Conservation (phyloP, 2,888 invertebrate species). For the Dascillus cervinus region DNA sequence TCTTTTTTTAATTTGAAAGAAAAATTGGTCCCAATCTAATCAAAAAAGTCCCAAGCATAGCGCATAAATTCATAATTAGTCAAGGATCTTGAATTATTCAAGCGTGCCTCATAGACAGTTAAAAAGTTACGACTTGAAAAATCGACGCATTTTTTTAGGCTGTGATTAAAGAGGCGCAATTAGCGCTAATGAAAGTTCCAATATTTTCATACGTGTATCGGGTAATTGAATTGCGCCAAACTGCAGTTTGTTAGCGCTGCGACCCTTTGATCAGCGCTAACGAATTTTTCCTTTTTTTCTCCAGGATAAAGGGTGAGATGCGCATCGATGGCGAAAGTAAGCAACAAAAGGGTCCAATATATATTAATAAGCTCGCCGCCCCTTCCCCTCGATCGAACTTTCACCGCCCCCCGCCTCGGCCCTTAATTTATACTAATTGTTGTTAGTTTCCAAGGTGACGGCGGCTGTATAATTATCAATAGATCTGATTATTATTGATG, state of each 20-base stretch:
- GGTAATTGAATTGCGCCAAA: too few relatives aligned
- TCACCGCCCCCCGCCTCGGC: constrained; percentile 22
- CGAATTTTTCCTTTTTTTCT: too few relatives aligned
- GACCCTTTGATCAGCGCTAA: too few relatives aligned
- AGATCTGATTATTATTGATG: constrained; percentile 43
- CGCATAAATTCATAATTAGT: constrained; percentile 36
- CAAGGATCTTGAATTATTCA: constrained; percentile 28
- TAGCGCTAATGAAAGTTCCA: too few relatives aligned
- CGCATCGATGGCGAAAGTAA: constrained; percentile 13
- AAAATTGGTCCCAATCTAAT: constrained; percentile 40
- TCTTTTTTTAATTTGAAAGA: constrained; percentile 36
- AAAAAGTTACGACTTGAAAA: constrained; percentile 14
- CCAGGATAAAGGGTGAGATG: too few relatives aligned
- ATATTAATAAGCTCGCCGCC: constrained; percentile 33
- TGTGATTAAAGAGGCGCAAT: too few relatives aligned
- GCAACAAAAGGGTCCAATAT: constrained; percentile 29
- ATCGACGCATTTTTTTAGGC: constrained; percentile 8
- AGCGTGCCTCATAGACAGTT: constrained; percentile 16
- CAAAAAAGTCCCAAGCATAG: constrained; percentile 31
- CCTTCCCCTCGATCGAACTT: constrained; percentile 28
- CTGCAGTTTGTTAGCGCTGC: too few relatives aligned
- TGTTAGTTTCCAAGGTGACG: constrained; percentile 42
- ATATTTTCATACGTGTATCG: too few relatives aligned
- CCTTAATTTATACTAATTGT: constrained; percentile 42
- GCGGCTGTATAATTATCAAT: constrained; percentile 39